A percentile compares a stretch with the other conserved stretches of the same genome.
Conservation (phyloP, 2,113 vertebrate species). For the Hemicordylus capensis region DNA sequence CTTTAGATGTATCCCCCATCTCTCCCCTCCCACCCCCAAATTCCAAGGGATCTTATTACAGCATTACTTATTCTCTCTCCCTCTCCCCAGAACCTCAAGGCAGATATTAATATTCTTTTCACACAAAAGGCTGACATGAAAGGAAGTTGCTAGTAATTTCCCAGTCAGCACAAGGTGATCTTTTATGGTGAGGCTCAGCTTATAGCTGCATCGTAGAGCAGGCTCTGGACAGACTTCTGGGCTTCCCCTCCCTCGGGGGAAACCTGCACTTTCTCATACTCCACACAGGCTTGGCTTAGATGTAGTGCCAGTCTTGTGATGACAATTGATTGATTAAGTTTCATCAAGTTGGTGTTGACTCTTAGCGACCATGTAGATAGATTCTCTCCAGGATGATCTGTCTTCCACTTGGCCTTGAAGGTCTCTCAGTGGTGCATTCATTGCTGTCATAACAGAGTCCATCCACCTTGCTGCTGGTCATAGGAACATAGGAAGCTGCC, state of each 20-base stretch:
- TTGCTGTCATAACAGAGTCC: no score
- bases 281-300: background rate
- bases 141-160: background rate
- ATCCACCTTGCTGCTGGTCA: no score
- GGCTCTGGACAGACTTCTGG: background rate
- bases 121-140: background rate
- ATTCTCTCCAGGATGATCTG: no score
- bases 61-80: no score
- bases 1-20: background rate
- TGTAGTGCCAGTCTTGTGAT: no score
- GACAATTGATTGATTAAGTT: no score
- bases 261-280: background rate
- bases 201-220: constrained; percentile 16
- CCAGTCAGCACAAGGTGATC: background rate
- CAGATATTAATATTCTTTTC: constrained; percentile 32
- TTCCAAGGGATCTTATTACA: constrained; percentile 33
- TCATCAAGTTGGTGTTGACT: no score
- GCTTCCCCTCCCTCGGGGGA: background rate
- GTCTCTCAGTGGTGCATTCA: no score
- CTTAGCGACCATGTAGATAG: no score
- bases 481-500: no score
- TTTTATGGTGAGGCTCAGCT: background rate
- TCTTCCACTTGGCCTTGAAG: no score
- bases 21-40: background rate
- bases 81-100: background rate